Percentiles rank a stretch among this genome's conserved stretches.
Evolutionary conservation across 2,797 vertebrate genomes (phyloP).

Genomic region (Bradypodion pumilum): DNA sequence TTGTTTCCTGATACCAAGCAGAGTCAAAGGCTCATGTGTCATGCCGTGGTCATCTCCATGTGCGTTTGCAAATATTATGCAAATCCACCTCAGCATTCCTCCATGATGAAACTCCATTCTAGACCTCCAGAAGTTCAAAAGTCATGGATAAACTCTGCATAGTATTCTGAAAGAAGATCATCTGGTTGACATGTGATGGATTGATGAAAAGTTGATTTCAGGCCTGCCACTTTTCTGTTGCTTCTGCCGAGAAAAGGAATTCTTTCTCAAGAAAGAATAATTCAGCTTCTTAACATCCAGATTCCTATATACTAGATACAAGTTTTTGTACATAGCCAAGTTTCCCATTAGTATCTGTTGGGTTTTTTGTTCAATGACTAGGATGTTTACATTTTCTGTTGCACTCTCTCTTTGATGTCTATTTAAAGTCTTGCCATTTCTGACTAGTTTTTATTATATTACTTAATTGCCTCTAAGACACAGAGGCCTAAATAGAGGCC

Average conservation of each 20-base stretch:
- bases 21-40: slow-evolving; percentile 4
- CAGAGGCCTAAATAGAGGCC: neutral
- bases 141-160: no score
- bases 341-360: no score
- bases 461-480: neutral
- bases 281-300: no score
- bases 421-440: neutral
- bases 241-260: neutral
- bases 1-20: slow-evolving; percentile 14
- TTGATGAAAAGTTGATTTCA: neutral
- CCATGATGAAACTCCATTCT: neutral
- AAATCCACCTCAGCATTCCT: neutral
- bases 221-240: no score
- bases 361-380: no score
- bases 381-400: neutral
- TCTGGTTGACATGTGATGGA: neutral
- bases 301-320: neutral
- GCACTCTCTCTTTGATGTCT: neutral
- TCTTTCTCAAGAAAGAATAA: neutral
- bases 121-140: neutral
- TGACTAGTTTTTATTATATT: neutral
- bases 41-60: neutral
- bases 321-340: no score
- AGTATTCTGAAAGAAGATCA: no score
- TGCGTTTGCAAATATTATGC: neutral